Evolutionary conservation across 2,797 vertebrate genomes (phyloP).

Genomic region (Notamacropus eugenii): DNA sequence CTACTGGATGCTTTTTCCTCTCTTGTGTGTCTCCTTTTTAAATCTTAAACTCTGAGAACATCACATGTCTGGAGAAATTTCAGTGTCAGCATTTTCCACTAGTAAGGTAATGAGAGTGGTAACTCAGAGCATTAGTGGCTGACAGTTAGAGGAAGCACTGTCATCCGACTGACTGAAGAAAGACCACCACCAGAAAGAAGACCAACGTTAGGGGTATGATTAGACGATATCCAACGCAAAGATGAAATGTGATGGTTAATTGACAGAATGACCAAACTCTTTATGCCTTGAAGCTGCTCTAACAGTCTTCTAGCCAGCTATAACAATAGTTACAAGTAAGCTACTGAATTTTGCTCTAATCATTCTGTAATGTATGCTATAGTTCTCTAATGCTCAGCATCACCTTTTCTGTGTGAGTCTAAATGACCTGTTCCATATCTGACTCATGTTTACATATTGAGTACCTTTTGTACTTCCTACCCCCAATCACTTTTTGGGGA

Average conservation of each 20-base stretch:
- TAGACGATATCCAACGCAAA: not conserved
- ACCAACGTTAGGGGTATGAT: not conserved
- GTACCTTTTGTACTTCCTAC: not conserved
- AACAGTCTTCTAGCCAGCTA: not conserved
- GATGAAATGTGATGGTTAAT: not conserved
- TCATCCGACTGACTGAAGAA: not conserved
- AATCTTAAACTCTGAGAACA: not conserved
- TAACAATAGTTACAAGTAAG: not conserved
- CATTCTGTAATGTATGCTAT: not conserved
- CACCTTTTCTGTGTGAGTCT: not conserved
- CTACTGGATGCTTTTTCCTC: not conserved
- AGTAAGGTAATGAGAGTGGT: not conserved
- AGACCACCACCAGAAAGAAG: not conserved
- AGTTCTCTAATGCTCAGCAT: not conserved
- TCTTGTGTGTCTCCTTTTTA: not conserved
- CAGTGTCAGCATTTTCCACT: not conserved
- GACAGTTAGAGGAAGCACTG: not conserved
- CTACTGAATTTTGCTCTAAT: not conserved
- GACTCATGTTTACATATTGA: not conserved
- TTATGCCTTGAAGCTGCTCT: not conserved
- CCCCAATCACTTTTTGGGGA: not conserved
- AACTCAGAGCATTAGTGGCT: not conserved
- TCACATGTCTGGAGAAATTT: not conserved
- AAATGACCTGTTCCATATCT: not conserved
- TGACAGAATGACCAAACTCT: not conserved